phyloP scores from a whole-genome alignment of 1,140 invertebrate genomes.

The Zeugodacus cucurbitae region DNA sequence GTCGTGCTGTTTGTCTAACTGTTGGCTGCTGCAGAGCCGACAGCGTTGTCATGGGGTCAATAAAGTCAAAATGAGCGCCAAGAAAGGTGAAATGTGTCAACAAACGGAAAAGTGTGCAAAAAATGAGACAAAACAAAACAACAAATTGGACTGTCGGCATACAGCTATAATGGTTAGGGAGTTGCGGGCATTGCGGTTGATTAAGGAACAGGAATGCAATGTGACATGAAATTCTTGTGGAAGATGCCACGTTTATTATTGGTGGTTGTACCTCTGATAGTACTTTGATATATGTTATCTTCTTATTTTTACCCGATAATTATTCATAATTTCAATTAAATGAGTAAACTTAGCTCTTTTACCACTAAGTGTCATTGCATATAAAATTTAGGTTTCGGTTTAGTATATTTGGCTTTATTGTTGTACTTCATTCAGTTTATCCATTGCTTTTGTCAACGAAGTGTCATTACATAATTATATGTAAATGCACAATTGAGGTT shows the following conservation, averaged over 20 bases:
- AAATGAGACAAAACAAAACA: neutral
- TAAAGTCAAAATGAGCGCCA: neutral
- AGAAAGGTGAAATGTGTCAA: neutral
- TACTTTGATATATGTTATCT: no score
- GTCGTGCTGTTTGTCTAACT: neutral
- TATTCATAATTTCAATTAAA: no score
- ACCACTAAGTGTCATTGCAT: no score
- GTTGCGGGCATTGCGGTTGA: neutral
- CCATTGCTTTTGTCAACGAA: neutral
- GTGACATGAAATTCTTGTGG: neutral
- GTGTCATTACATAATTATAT: neutral
- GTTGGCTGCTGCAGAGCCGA: neutral
- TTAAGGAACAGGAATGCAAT: neutral
- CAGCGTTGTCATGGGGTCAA: constrained; percentile 32
- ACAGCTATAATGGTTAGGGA: neutral
- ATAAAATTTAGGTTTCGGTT: no score
- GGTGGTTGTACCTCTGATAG: no score
- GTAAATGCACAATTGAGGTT: neutral
- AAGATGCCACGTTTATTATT: neutral
- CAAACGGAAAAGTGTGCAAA: neutral
- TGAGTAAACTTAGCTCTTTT: no score
- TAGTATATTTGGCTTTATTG: no score
- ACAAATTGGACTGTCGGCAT: neutral
- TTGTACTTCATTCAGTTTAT: no score
- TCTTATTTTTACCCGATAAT: no score